Conservation (phyloP, 2,888 invertebrate genomes). For the Balanococcus diminutus region DNA sequence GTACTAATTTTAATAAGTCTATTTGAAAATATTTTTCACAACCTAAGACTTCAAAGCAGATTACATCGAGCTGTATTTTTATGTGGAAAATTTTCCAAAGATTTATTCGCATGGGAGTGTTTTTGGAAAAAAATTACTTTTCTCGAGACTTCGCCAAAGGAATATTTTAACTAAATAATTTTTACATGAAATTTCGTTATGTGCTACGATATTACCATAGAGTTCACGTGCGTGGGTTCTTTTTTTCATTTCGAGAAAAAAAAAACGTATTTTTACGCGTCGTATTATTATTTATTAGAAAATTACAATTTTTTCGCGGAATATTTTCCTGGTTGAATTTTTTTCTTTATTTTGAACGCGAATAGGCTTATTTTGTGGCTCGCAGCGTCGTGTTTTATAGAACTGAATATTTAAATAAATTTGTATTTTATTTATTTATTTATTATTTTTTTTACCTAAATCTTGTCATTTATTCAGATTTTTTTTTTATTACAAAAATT, state of each 20-base stretch:
- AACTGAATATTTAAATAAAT: not conserved
- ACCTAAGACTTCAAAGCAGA: conserved; percentile 21
- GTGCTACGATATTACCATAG: not conserved
- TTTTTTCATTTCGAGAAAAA: not conserved
- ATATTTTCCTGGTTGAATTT: not conserved
- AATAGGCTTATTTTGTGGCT: not conserved
- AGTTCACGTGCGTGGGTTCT: not conserved
- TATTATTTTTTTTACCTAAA: too few species aligned
- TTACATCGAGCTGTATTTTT: not conserved
- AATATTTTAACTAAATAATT: conserved; percentile 29
- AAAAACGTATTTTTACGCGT: conserved; percentile 8
- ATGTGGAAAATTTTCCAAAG: not conserved
- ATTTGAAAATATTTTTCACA: not conserved
- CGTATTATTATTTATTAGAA: conserved; percentile 33
- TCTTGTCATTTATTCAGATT: too few species aligned
- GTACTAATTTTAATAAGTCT: conserved; percentile 33
- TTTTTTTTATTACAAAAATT: too few species aligned
- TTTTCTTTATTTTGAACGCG: not conserved
- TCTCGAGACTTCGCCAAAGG: not conserved
- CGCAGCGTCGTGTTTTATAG: not conserved
- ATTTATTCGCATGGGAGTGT: not conserved
- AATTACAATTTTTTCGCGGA: not conserved
- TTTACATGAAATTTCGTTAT: conserved; percentile 16
- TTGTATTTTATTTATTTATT: not conserved
- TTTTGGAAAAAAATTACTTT: not conserved